These are phyloP conservation scores for Planiliza haematocheilus DNA, from an alignment of 2,113 vertebrate species.

Conservation along the genomic window DNA sequence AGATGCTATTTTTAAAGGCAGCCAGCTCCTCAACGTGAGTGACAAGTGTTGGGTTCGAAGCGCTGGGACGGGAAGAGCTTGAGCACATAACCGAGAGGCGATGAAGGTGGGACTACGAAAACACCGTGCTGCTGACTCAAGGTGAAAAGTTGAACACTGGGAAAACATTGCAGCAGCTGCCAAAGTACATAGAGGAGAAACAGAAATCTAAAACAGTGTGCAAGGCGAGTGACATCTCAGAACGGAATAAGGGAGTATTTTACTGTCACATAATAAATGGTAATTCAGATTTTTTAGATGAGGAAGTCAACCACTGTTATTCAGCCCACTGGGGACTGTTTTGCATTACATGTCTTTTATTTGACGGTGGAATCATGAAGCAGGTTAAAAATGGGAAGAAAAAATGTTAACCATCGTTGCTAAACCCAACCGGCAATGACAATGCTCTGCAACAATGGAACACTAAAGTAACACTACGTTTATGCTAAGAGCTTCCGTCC, in stretches of 20 bases:
- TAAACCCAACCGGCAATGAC: no score
- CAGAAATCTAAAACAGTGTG: background rate
- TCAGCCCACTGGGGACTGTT: no score
- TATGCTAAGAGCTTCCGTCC: no score
- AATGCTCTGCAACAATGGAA: no score
- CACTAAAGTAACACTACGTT: no score
- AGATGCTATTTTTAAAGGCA: background rate
- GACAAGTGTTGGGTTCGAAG: background rate
- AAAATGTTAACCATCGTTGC: no score
- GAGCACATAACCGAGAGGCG: background rate
- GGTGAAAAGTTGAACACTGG: constrained; percentile 15
- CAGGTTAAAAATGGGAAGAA: no score
- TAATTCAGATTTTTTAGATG: no score
- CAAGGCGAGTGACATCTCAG: background rate
- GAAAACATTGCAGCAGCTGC: background rate
- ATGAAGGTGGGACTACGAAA: constrained; percentile 8
- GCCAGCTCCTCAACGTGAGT: constrained; percentile 7
- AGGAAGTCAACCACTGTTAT: no score
- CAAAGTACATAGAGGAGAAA: background rate
- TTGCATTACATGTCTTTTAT: no score
- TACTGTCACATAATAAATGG: no score
- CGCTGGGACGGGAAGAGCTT: background rate
- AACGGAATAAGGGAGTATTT: background rate
- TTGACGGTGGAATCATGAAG: no score
- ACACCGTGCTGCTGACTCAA: background rate